Conservation (phyloP, 2,888 invertebrate genomes). For the Machimus rusticus region DNA sequence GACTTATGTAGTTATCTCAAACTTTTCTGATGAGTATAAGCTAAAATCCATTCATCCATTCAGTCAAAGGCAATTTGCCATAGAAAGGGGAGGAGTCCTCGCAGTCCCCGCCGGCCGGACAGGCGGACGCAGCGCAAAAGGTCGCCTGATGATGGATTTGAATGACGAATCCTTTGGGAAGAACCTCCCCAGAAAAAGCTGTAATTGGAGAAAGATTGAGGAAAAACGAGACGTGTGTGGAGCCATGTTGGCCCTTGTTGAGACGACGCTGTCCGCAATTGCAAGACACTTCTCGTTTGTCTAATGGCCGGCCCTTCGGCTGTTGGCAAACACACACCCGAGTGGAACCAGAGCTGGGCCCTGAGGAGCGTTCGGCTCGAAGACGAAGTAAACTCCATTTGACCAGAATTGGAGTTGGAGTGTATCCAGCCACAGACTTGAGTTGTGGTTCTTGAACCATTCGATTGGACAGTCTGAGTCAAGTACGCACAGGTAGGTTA, state of each 20-base stretch:
- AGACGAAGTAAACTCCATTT: background rate
- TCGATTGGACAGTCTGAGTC: background rate
- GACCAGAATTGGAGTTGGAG: background rate
- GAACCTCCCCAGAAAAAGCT: background rate
- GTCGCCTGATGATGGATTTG: background rate
- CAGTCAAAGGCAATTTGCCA: background rate
- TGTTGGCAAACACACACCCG: background rate
- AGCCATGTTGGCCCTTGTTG: background rate
- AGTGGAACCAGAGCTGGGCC: background rate
- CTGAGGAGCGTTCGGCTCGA: background rate
- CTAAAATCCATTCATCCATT: conserved; percentile 9
- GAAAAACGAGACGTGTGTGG: background rate
- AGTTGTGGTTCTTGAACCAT: background rate
- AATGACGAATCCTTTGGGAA: background rate
- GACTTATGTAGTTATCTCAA: conserved; percentile 31
- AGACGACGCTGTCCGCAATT: background rate
- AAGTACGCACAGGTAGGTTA: background rate
- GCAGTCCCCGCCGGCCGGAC: background rate
- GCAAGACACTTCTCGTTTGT: background rate
- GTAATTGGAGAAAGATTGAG: background rate
- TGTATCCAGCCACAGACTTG: background rate
- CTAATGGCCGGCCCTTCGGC: background rate
- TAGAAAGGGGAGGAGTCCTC: background rate
- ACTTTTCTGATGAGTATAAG: conserved; percentile 38
- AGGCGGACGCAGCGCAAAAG: background rate